phyloP scores from a whole-genome alignment of 2,888 invertebrate species.

The Caradrina kadenii region DNA sequence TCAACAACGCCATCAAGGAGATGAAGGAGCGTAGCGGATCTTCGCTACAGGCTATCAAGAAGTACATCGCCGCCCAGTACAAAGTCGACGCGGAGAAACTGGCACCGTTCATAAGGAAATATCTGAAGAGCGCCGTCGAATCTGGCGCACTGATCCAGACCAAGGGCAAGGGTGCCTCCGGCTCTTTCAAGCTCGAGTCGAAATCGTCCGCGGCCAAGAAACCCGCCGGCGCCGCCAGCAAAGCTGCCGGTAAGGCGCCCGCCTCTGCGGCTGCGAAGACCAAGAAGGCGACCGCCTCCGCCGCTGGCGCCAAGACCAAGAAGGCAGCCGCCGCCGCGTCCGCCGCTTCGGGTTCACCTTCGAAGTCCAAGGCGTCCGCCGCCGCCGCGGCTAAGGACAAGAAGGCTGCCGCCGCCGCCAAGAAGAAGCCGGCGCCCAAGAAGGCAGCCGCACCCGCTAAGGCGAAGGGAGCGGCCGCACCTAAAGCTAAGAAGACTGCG shows the following conservation, averaged over 20 bases:
- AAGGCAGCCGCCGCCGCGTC: conserved; percentile 58
- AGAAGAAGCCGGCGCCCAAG: conserved; percentile 47
- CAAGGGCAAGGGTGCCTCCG: conserved; percentile 90
- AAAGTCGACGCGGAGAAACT: conserved; percentile 91
- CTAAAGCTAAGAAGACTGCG: conserved; percentile 68
- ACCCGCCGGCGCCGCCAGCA: conserved; percentile 24
- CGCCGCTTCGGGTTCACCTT: conserved; percentile 19
- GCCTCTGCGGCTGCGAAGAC: no score
- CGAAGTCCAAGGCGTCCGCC: conserved; percentile 41
- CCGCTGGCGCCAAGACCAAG: no score
- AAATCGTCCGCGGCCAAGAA: conserved; percentile 65
- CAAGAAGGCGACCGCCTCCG: no score
- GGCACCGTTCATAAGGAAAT: conserved; percentile 91
- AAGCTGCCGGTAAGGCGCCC: no score
- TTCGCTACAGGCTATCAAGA: conserved; percentile 91
- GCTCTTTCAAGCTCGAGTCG: conserved; percentile 81
- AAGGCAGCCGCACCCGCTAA: no score
- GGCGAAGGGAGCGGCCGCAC: no score
- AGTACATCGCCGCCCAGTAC: conserved; percentile 91
- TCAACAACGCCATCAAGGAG: conserved; percentile 88
- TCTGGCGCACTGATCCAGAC: conserved; percentile 88
- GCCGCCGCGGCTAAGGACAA: no score
- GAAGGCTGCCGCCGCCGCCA: conserved; percentile 66
- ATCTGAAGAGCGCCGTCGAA: conserved; percentile 80
- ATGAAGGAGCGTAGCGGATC: conserved; percentile 91